phyloP scores from a whole-genome alignment of 2,888 invertebrate genomes.

The Caradrina clavipalpis region DNA sequence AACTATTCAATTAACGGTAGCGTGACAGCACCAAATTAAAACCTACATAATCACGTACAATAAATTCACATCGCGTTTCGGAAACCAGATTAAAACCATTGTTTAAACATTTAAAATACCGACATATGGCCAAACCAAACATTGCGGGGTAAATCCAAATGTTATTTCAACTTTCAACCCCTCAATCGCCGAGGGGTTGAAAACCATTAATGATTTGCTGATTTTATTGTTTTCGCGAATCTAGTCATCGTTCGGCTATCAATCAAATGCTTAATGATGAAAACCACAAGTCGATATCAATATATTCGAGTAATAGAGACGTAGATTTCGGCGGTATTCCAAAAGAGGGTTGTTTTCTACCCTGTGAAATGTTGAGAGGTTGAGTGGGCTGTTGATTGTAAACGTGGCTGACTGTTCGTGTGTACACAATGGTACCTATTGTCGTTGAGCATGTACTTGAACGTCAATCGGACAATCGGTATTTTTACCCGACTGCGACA shows the following conservation, averaged over 20 bases:
- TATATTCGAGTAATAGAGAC: constrained; percentile 49
- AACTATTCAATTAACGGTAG: constrained; percentile 31
- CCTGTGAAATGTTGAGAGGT: constrained; percentile 49
- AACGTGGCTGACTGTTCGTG: constrained; percentile 32
- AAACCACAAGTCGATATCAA: constrained; percentile 64
- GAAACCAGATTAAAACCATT: constrained; percentile 55
- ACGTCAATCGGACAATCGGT: constrained; percentile 43
- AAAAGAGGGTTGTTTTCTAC: constrained; percentile 39
- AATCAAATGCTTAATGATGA: constrained; percentile 62
- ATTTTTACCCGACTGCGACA: no score
- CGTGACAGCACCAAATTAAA: constrained; percentile 55
- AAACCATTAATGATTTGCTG: constrained; percentile 67
- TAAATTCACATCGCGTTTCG: constrained; percentile 55
- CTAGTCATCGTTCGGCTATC: constrained; percentile 61
- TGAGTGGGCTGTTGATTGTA: constrained; percentile 47
- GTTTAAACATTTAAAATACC: constrained; percentile 62
- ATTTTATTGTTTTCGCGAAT: constrained; percentile 65
- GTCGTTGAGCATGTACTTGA: constrained; percentile 41
- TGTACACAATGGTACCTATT: constrained; percentile 28
- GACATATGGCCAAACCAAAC: constrained; percentile 65
- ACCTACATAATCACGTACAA: constrained; percentile 40
- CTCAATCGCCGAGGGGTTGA: constrained; percentile 55
- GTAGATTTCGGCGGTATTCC: constrained; percentile 40
- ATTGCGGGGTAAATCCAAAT: constrained; percentile 55
- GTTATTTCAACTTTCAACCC: constrained; percentile 58